Evolutionary conservation across 2,888 invertebrate genomes (phyloP), one percentile per base, ranked within the genome.

Genomic region (Agrochola macilenta): DNA sequence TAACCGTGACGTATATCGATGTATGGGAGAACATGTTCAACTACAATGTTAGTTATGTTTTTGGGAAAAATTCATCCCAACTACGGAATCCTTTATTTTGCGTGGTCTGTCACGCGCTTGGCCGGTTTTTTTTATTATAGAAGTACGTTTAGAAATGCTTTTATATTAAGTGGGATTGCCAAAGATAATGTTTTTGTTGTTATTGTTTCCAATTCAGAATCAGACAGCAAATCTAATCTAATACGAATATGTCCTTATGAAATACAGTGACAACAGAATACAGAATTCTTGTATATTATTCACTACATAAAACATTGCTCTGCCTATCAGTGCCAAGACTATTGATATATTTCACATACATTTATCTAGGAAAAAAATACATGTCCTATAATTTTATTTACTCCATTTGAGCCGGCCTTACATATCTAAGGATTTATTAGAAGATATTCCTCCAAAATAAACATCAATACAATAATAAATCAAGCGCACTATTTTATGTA

Each of bases 401-500:
- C 39, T 61, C 61, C 49, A 68, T 76, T 77, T 68, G 43, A 30
- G 66, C 65, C n/a, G 60, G 14, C 69, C 64, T 57, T 81, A 60
- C 39, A 39, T 43, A 54, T 63, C 80, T 60, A 30, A 9, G 61
- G 57, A 83, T 82, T 72, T 61, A 70, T 69, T 64, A 66, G 43
- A 70, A 76, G 54, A 43, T 76, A 70, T 39, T 60, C 49, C 5
- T 72, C 54, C 61, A 35, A 81, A 87, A 85, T 71, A 78, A 84
- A 76, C 64, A 84, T 87, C 70, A 86, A 86, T 86, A 77, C 52
- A 26, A 49, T 35, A 60, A 74, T 85, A 82, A 77, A 76, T 84
- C 73, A 66, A 54, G 58, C 12, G 17, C 26, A 86, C 49, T 83
- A 58, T 77, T 74, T 77, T 71, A 71, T 52, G 68, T 78, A 65